Evolutionary conservation across 2,888 invertebrate genomes (phyloP), one percentile per base, ranked within the genome.

Genomic region (Volucella inflata): DNA sequence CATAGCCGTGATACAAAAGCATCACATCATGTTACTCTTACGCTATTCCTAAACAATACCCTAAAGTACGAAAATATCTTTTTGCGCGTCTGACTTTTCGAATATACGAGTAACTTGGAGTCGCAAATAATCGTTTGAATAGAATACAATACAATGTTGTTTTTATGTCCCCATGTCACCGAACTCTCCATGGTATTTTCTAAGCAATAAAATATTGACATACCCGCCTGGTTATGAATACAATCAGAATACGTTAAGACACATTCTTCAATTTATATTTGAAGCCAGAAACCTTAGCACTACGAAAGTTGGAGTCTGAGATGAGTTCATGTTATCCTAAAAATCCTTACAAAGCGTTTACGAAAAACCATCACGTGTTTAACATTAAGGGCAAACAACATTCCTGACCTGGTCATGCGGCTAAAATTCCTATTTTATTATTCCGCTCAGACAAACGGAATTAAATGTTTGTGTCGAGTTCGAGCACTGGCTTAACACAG

Each of bases 381-480:
- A 9, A 17, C 17, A 50, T 67, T 42, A 36, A 46, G 57, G 40
- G 30, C 48, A 59, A 42, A 36, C 14, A 16, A 16, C 50, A 50
- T 51, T 60, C 59, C 64, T 46, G 21, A 9, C 21, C 59, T 40
- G 60, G 30, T 0, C 40, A 60, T n/a, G 50, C 59, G 44, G 55
- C 42, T 67, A 17, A 17, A 50, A 51, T 40, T 62, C 30, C 46
- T 53, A 36, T 62, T 67, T 67, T 59, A 67, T 76, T 67, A 76
- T 67, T 76, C 76, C 51, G 36, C 67, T 36, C 67, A 42, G 67
- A 67, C 36, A 50, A 40, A 50, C 50, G 59, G 67, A 76, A 67
- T 76, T 50, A 48, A 67, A 76, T 67, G 59, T 67, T 72, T 60
- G 53, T 50, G 55, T 38, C 55, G 17, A 30, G 42, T 53, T 51